These are phyloP conservation scores for Cryptosula pallasiana DNA, from an alignment of 2,888 invertebrate genomes.

Conservation along the genomic window DNA sequence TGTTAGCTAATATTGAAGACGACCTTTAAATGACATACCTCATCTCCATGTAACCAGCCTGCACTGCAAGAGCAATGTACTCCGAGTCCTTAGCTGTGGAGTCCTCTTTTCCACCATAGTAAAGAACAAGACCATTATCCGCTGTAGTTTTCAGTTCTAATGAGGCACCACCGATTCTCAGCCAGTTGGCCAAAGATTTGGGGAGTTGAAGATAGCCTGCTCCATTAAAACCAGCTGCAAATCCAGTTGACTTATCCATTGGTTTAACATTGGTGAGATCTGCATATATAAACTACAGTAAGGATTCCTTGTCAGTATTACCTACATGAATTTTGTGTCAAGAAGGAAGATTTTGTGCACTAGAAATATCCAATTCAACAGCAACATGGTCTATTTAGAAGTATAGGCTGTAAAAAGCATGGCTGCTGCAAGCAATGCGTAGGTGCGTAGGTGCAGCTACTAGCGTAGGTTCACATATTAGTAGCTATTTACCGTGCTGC, in stretches of 20 bases:
- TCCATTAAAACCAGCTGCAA: not conserved
- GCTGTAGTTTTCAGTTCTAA: conserved; percentile 3
- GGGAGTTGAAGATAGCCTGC: not conserved
- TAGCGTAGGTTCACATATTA: too few species aligned
- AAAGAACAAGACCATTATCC: not conserved
- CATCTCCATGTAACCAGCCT: not conserved
- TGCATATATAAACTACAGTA: too few species aligned
- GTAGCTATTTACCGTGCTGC: not conserved
- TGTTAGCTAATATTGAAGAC: not conserved
- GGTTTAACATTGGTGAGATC: too few species aligned
- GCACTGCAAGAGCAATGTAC: conserved; percentile 11
- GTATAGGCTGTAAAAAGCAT: too few species aligned
- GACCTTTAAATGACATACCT: too few species aligned
- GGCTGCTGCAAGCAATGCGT: too few species aligned
- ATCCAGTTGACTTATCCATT: not conserved
- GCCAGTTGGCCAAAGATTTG: conserved; percentile 11
- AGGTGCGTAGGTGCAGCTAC: too few species aligned
- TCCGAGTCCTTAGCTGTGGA: not conserved
- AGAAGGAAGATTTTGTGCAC: too few species aligned
- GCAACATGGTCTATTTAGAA: too few species aligned
- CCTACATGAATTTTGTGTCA: too few species aligned
- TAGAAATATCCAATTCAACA: too few species aligned
- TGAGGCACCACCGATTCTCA: conserved; percentile 6
- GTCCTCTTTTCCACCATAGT: conserved; percentile 15
- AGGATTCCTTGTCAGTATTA: too few species aligned